Percentiles rank a stretch among this genome's conserved stretches.
These are phyloP conservation scores for Phrynocephalus vlangalii DNA, from an alignment of 2,797 vertebrate species.

Conservation along the genomic window DNA sequence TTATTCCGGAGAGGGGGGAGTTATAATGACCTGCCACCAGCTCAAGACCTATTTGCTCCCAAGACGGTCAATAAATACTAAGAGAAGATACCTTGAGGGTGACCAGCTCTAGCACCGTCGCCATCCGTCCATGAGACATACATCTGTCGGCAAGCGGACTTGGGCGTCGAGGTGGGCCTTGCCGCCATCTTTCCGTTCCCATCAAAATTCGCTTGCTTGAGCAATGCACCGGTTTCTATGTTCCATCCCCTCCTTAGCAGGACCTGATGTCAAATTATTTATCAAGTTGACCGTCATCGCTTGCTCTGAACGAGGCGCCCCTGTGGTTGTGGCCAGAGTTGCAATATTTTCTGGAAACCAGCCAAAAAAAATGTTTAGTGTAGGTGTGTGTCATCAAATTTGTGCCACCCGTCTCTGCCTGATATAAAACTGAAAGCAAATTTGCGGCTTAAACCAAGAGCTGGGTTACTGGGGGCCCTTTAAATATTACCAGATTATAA, in stretches of 20 bases:
- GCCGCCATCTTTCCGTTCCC: fast-evolving
- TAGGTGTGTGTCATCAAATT: not conserved
- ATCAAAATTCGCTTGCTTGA: fast-evolving
- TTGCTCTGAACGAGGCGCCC: not conserved
- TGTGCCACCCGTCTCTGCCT: too few species aligned
- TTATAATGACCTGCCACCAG: constrained; percentile 74
- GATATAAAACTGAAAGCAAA: too few species aligned
- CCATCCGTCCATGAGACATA: not conserved
- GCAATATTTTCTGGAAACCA: too few species aligned
- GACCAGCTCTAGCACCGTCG: constrained; percentile 38
- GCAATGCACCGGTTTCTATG: fast-evolving
- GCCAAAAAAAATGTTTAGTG: not conserved
- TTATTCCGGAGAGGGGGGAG: constrained; percentile 58
- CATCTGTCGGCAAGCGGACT: constrained; percentile 5
- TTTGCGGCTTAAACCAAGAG: too few species aligned
- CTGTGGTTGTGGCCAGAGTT: not conserved
- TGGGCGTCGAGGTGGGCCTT: fast-evolving
- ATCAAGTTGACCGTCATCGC: not conserved
- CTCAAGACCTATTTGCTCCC: constrained; percentile 74
- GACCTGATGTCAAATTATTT: not conserved
- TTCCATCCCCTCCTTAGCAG: too few species aligned
- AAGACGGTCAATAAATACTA: constrained; percentile 64
- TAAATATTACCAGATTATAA: too few species aligned
- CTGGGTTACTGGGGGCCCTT: too few species aligned
- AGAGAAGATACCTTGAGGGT: constrained; percentile 42